Conservation (phyloP, 2,113 vertebrate species). For the Tachuris rubrigastra region DNA sequence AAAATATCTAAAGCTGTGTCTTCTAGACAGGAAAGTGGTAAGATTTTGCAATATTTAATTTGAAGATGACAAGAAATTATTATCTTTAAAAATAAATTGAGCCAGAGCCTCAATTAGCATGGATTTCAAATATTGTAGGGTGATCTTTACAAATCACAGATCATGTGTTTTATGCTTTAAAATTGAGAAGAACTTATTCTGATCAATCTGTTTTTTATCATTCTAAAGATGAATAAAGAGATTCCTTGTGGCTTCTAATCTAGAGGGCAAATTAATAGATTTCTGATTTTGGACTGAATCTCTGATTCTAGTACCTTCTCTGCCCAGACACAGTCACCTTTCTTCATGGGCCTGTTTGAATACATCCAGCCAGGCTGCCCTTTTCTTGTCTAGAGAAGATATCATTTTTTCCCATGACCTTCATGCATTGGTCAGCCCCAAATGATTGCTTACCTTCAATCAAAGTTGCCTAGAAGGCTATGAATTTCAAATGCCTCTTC, state of each 20-base stretch:
- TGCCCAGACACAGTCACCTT: not conserved
- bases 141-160: not conserved
- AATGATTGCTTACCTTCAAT: not conserved
- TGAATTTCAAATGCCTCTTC: not conserved
- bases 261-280: not conserved
- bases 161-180: not conserved
- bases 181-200: not conserved
- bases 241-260: not conserved
- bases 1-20: not conserved
- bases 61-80: not conserved
- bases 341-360: not conserved
- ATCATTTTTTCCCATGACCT: not conserved
- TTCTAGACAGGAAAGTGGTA: not conserved
- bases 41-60: not conserved
- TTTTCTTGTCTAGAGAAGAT: not conserved
- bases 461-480: not conserved
- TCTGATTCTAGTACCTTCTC: not conserved
- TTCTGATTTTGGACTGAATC: not conserved
- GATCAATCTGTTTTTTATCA: not conserved
- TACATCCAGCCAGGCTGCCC: not conserved
- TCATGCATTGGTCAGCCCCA: not conserved
- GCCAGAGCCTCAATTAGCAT: not conserved
- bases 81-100: not conserved
- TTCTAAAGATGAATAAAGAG: not conserved
- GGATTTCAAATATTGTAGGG: not conserved